A percentile compares a stretch with the other conserved stretches of the same genome.
Conservation (phyloP, 2,888 invertebrate species). For the Drosophila mettleri region DNA sequence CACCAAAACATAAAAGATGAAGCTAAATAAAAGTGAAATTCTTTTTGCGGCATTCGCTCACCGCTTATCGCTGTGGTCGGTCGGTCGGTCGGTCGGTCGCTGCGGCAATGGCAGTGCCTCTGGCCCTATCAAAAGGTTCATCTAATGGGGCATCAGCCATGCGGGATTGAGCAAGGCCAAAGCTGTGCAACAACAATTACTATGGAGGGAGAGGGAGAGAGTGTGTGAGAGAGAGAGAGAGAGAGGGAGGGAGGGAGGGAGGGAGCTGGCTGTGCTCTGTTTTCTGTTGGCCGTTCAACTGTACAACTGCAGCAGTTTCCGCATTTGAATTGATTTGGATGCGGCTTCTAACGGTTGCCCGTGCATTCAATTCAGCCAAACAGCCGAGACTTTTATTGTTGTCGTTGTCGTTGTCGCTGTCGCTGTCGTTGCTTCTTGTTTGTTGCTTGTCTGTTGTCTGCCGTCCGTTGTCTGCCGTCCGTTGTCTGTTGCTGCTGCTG, state of each 20-base stretch:
- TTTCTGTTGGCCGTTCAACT: conserved; percentile 64
- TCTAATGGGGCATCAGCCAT: conserved; percentile 55
- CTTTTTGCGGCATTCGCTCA: conserved; percentile 31
- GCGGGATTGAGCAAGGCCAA: conserved; percentile 35
- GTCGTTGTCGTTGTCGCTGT: conserved; percentile 32
- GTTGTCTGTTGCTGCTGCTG: conserved; percentile 33
- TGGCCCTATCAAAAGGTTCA: conserved; percentile 54
- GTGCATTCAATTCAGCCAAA: conserved; percentile 39
- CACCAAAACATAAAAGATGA: conserved; percentile 12
- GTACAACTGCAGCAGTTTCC: conserved; percentile 77
- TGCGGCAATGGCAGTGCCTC: conserved; percentile 26
- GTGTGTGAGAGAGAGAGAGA: background rate
- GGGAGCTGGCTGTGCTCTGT: conserved; percentile 18
- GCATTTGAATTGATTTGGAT: conserved; percentile 77
- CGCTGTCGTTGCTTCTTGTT: conserved; percentile 19
- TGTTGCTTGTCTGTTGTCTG: conserved; percentile 32
- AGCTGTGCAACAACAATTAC: conserved; percentile 37
- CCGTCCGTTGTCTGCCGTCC: conserved; percentile 34
- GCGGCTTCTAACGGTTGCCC: conserved; percentile 42
- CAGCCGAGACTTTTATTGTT: conserved; percentile 70
- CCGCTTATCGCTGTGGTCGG: conserved; percentile 43
- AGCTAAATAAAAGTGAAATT: conserved; percentile 21
- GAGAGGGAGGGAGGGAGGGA: background rate
- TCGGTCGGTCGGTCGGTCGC: conserved; percentile 7
- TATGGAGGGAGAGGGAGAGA: conserved; percentile 5